Conservation (phyloP, 2,113 vertebrate species). For the Cottus gobio region DNA sequence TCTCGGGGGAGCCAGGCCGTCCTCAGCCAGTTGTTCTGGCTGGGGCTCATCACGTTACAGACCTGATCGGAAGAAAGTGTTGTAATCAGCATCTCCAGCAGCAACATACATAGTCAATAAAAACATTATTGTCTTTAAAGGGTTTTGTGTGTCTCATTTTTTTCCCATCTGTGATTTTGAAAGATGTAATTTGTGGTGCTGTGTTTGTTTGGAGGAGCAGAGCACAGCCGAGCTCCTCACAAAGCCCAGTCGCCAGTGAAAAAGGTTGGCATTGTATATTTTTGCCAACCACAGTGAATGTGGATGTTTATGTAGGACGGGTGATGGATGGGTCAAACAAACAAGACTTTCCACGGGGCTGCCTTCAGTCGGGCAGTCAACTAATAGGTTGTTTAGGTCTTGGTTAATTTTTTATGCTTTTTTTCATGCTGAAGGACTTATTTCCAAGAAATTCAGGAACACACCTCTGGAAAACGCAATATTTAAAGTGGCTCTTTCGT, state of each 20-base stretch:
- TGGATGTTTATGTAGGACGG: neutral
- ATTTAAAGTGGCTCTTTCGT: too few relatives aligned
- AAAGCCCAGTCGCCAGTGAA: neutral
- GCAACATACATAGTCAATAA: neutral
- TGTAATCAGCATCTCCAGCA: neutral
- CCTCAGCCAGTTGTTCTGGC: slow-evolving; percentile 98
- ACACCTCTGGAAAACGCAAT: neutral
- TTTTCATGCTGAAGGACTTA: neutral
- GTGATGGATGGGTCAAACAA: neutral
- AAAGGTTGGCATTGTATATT: neutral
- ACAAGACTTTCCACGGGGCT: neutral
- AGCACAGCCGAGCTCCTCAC: neutral
- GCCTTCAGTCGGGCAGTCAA: too few relatives aligned
- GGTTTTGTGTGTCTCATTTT: neutral
- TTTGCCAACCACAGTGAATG: neutral
- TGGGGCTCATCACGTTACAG: slow-evolving; percentile 97
- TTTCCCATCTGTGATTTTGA: neutral
- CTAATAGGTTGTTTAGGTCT: neutral
- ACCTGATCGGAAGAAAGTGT: slow-evolving; percentile 80
- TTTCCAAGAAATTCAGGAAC: too few relatives aligned
- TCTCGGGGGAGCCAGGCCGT: slow-evolving; percentile 93
- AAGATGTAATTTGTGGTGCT: neutral
- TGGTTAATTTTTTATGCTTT: neutral
- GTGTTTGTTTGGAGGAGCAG: neutral
- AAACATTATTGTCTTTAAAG: neutral